Evolutionary conservation across 2,888 invertebrate species (phyloP).

Genomic region (Mechanitis messenoides): DNA sequence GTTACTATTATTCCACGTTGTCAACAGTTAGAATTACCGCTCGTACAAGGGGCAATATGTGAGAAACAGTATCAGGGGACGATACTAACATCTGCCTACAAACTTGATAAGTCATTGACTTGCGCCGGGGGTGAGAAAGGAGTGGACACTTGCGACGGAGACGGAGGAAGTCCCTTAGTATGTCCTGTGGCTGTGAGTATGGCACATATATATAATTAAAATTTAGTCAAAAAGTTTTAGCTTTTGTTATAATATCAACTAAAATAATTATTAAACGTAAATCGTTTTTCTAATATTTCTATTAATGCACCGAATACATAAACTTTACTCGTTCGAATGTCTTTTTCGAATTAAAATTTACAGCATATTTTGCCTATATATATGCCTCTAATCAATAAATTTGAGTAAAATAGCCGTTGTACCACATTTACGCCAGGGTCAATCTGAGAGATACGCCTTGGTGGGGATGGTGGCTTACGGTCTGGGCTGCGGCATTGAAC

Average conservation of each 20-base stretch:
- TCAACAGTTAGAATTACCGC: conserved; percentile 75
- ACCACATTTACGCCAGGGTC: background rate
- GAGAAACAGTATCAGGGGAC: conserved; percentile 70
- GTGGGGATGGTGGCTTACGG: conserved; percentile 34
- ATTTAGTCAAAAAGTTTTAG: background rate
- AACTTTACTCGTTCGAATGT: too few relatives aligned
- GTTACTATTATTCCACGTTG: too few relatives aligned
- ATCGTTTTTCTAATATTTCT: too few relatives aligned
- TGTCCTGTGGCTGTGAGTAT: conserved; percentile 70
- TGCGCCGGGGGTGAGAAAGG: conserved; percentile 83
- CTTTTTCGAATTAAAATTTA: too few relatives aligned
- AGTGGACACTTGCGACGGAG: conserved; percentile 82
- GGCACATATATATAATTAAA: too few relatives aligned
- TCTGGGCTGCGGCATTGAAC: conserved; percentile 28
- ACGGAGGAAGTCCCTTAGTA: conserved; percentile 84
- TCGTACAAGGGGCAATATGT: conserved; percentile 63
- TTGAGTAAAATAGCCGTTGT: too few relatives aligned
- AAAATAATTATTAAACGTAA: too few relatives aligned
- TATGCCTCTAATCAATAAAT: background rate
- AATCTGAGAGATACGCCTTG: conserved; percentile 26
- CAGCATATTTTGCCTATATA: background rate
- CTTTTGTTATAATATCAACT: background rate
- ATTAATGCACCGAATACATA: too few relatives aligned
- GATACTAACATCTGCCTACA: conserved; percentile 77
- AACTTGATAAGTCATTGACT: conserved; percentile 78